phyloP scores from a whole-genome alignment of 2,113 vertebrate genomes.

The Dasyornis broadbenti region DNA sequence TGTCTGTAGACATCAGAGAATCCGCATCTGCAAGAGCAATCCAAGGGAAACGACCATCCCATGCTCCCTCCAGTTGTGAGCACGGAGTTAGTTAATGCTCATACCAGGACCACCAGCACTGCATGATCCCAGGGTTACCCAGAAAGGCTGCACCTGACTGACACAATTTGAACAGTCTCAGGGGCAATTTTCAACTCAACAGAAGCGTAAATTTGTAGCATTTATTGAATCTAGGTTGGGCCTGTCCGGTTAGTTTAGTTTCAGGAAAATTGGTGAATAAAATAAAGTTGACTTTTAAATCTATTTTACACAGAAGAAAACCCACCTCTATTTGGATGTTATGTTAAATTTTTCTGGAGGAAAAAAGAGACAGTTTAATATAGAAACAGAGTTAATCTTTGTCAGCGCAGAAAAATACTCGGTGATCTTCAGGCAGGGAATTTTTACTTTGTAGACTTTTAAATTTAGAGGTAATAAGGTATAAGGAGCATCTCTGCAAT shows the following conservation, averaged over 20 bases:
- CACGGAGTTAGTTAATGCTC: not conserved
- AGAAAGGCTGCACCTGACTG: not conserved
- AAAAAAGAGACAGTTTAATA: not conserved
- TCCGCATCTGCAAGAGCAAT: not conserved
- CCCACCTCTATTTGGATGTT: not conserved
- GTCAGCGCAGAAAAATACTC: not conserved
- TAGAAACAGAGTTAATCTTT: not conserved
- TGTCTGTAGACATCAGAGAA: not conserved
- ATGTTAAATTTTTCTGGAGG: not conserved
- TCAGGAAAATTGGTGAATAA: not conserved
- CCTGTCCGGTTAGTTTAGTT: not conserved
- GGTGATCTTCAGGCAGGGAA: not conserved
- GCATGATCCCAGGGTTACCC: not conserved
- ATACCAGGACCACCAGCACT: not conserved
- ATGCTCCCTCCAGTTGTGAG: not conserved
- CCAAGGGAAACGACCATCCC: not conserved
- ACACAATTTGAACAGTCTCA: not conserved
- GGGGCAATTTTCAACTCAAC: not conserved
- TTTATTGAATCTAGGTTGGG: not conserved
- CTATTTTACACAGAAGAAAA: not conserved
- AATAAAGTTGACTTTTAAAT: not conserved
- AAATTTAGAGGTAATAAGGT: accelerated
- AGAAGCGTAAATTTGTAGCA: not conserved
- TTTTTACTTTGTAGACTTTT: not conserved
- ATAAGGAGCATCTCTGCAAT: not conserved